phyloP scores from a whole-genome alignment of 2,797 vertebrate genomes.

The Antrozous pallidus region DNA sequence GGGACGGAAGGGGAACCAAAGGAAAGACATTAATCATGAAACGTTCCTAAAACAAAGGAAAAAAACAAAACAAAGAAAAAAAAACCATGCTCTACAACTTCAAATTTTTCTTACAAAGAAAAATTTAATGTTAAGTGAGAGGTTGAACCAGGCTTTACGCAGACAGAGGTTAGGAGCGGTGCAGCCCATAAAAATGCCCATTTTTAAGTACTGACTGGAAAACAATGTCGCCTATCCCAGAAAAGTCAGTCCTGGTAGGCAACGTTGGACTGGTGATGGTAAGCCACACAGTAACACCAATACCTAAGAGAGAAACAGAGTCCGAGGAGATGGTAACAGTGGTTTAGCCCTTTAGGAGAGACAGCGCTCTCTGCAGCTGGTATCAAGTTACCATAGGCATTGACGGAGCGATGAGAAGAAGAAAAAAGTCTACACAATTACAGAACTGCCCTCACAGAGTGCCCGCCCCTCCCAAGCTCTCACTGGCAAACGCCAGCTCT shows the following conservation, averaged over 20 bases:
- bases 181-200: neutral
- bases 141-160: conserved; percentile 35
- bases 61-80: neutral
- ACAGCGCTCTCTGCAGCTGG: conserved; percentile 5
- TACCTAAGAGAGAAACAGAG: neutral
- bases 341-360: conserved; percentile 59
- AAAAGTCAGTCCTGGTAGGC: neutral
- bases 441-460: neutral
- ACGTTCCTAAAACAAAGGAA: conserved; percentile 2
- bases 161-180: neutral
- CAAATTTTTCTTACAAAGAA: conserved; percentile 53
- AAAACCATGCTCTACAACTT: conserved; percentile 54
- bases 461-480: conserved; percentile 24
- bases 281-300: neutral
- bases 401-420: neutral
- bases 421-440: neutral
- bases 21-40: neutral
- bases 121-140: conserved; percentile 55
- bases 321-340: neutral
- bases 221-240: neutral
- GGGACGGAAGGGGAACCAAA: neutral
- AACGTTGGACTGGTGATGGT: neutral
- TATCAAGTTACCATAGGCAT: neutral
- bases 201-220: neutral
- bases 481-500: conserved; percentile 29